These are phyloP conservation scores for Ceratosolen solmsi DNA, from an alignment of 1,140 invertebrate genomes.

Conservation along the genomic window DNA sequence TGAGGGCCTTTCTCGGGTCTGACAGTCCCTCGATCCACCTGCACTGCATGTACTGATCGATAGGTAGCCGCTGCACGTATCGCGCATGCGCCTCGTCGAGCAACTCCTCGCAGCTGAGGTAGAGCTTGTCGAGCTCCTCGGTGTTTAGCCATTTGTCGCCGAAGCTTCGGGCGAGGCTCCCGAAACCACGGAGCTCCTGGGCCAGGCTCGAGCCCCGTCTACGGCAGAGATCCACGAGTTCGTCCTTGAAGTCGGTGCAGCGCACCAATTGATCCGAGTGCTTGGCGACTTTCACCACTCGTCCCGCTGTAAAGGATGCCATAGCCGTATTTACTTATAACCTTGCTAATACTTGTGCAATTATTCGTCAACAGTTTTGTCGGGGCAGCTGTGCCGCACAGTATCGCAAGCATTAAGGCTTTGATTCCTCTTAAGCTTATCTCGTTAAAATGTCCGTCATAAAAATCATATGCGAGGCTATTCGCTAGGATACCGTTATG, in stretches of 20 bases:
- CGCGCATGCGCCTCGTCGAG: background rate
- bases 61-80: background rate
- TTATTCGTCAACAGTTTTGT: no score
- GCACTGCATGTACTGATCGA: slow-evolving; percentile 34
- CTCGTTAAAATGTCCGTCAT: no score
- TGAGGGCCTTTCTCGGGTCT: background rate
- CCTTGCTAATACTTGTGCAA: no score
- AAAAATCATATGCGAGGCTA: no score
- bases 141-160: slow-evolving; percentile 25
- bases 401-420: no score
- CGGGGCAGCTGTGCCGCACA: no score
- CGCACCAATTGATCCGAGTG: background rate
- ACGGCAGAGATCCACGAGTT: background rate
- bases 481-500: no score
- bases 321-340: no score
- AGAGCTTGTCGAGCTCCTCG: background rate
- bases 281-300: background rate
- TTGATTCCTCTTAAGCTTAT: no score
- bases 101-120: background rate
- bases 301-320: background rate
- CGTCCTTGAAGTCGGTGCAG: background rate
- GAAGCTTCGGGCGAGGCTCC: background rate
- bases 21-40: background rate
- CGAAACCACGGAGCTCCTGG: slow-evolving; percentile 1
- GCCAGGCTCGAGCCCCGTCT: background rate